Evolutionary conservation across 2,797 vertebrate genomes (phyloP).

Genomic region (Periparus ater): DNA sequence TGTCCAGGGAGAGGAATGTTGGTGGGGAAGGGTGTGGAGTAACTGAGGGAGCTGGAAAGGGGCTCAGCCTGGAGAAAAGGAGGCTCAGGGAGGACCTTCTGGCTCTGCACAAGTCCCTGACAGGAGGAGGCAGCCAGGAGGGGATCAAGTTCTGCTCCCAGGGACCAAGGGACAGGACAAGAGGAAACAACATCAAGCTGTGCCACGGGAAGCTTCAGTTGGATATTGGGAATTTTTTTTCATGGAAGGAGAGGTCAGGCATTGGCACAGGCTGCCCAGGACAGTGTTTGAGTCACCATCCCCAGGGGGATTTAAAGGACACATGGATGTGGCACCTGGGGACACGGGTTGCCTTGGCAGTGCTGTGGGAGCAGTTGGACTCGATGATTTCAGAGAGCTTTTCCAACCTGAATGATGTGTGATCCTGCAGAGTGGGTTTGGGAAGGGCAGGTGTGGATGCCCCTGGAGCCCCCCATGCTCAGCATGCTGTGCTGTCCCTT

Average conservation of each 20-base stretch:
- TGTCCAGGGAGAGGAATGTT: background rate
- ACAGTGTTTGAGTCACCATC: no score
- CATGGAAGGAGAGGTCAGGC: background rate
- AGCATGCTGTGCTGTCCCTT: background rate
- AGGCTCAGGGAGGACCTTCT: background rate
- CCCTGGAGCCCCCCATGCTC: fast-evolving
- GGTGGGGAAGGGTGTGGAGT: background rate
- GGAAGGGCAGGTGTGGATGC: no score
- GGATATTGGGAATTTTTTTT: background rate
- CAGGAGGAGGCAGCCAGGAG: fast-evolving
- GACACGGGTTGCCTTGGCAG: background rate
- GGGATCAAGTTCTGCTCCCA: background rate
- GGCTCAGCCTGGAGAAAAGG: background rate
- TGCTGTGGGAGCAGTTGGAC: background rate
- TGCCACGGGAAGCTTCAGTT: background rate
- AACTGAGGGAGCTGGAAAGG: background rate
- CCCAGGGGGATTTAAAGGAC: background rate
- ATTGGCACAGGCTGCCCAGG: background rate
- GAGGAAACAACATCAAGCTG: fast-evolving
- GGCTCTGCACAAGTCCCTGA: background rate
- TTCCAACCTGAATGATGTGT: background rate
- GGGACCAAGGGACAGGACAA: background rate
- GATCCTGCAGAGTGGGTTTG: fast-evolving
- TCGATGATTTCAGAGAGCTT: background rate
- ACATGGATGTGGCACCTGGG: background rate